These are phyloP conservation scores for Zoanthus solanderi DNA, from an alignment of 92 coral and sea anemone species.

Conservation along the genomic window DNA sequence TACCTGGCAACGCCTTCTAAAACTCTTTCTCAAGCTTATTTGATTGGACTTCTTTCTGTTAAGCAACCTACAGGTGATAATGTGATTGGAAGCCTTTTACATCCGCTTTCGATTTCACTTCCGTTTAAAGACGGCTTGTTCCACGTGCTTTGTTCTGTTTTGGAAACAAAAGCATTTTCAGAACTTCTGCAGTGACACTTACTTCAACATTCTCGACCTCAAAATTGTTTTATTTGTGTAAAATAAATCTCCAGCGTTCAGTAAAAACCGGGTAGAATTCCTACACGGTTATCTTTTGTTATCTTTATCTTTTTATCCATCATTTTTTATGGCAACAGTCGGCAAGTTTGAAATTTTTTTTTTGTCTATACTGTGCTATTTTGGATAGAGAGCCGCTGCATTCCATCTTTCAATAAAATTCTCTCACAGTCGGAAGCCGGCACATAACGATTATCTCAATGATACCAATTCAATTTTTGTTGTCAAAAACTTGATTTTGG, in stretches of 20 bases:
- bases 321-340: slow-evolving; percentile 23
- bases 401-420: not conserved
- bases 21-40: not conserved
- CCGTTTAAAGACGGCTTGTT: not conserved
- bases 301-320: not conserved
- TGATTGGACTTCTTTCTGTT: slow-evolving; percentile 31
- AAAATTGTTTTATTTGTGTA: not conserved
- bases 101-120: slow-evolving; percentile 58
- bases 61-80: slow-evolving; percentile 8
- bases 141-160: slow-evolving; percentile 48
- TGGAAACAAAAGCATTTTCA: slow-evolving; percentile 41
- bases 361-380: not conserved
- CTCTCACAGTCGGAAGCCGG: not conserved
- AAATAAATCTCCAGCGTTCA: not conserved
- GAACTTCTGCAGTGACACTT: not conserved
- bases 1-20: slow-evolving; percentile 68
- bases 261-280: not conserved
- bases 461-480: not conserved
- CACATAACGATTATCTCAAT: not conserved
- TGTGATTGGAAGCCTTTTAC: slow-evolving; percentile 60
- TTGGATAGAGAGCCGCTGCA: not conserved
- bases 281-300: not conserved
- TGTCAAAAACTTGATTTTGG: not conserved
- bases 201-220: not conserved
- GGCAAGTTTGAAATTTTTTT: not conserved